phyloP scores from a whole-genome alignment of 2,888 invertebrate species.

The Leptogaster cylindrica region DNA sequence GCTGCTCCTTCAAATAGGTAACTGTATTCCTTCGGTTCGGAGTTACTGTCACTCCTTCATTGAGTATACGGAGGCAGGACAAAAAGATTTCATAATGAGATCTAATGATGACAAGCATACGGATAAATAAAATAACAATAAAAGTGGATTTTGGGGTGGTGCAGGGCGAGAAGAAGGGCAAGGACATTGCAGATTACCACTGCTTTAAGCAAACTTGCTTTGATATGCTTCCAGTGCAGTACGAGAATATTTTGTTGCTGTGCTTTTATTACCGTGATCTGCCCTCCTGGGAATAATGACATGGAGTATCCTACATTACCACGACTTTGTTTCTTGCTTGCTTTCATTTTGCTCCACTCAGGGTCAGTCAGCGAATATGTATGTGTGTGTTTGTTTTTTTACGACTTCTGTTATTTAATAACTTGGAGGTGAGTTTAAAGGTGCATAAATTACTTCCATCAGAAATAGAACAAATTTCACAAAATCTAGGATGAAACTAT shows the following conservation, averaged over 20 bases:
- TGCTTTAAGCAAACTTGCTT: conserved; percentile 10
- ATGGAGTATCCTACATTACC: neutral
- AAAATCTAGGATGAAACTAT: too few relatives aligned
- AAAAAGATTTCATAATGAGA: conserved; percentile 48
- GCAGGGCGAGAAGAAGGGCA: conserved; percentile 18
- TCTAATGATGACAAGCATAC: conserved; percentile 47
- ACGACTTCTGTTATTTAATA: conserved; percentile 31
- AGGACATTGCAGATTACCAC: conserved; percentile 22
- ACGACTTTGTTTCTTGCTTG: conserved; percentile 2
- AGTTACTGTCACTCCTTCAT: conserved; percentile 20
- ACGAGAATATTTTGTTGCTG: neutral
- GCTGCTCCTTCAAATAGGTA: conserved; percentile 34
- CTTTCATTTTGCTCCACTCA: conserved; percentile 6
- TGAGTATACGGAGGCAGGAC: conserved; percentile 31
- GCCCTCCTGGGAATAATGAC: conserved; percentile 15
- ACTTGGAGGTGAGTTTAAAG: conserved; percentile 5
- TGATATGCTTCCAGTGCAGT: conserved; percentile 3
- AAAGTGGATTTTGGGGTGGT: conserved; percentile 20
- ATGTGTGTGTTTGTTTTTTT: too few relatives aligned
- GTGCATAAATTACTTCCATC: conserved; percentile 23
- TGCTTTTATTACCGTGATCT: conserved; percentile 22
- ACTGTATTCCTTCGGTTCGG: conserved; percentile 13
- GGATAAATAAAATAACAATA: conserved; percentile 41
- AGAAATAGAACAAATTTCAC: too few relatives aligned
- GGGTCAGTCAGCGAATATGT: neutral